These are phyloP conservation scores for Rotaria macrura DNA, from an alignment of 2,888 invertebrate species.

Conservation along the genomic window DNA sequence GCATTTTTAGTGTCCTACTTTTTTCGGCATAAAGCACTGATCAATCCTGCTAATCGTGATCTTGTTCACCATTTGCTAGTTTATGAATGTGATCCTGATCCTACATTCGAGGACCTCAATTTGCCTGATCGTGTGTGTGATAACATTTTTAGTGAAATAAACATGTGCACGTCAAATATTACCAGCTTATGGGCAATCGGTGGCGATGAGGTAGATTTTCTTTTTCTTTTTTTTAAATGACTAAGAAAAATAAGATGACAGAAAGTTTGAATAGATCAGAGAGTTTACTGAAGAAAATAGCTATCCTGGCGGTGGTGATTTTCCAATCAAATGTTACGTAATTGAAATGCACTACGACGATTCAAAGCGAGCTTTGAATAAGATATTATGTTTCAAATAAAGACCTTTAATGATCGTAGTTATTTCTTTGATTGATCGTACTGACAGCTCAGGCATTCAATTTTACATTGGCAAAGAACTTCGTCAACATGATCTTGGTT, in stretches of 20 bases:
- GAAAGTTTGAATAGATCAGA: background rate
- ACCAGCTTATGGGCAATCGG: constrained; percentile 27
- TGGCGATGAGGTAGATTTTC: background rate
- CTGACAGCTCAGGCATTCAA: constrained; percentile 2
- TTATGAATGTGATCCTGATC: constrained; percentile 17
- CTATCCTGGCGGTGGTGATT: constrained; percentile 30
- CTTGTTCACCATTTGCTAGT: constrained; percentile 24
- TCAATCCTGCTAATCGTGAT: background rate
- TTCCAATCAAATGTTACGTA: constrained; percentile 17
- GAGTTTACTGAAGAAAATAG: background rate
- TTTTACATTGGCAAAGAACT: constrained; percentile 21
- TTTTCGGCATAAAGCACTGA: background rate
- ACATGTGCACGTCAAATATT: constrained; percentile 5
- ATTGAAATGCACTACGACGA: constrained; percentile 30
- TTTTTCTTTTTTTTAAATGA: too few relatives aligned
- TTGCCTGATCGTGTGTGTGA: background rate
- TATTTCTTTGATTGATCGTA: background rate
- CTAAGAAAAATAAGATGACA: background rate
- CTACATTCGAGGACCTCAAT: background rate
- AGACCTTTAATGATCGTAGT: background rate
- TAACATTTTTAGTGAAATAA: background rate
- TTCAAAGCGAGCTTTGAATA: background rate
- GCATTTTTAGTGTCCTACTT: too few relatives aligned
- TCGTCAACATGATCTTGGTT: constrained; percentile 24
- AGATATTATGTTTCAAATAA: background rate